Evolutionary conservation across 2,113 vertebrate species (phyloP).

Genomic region (Lepus europaeus): DNA sequence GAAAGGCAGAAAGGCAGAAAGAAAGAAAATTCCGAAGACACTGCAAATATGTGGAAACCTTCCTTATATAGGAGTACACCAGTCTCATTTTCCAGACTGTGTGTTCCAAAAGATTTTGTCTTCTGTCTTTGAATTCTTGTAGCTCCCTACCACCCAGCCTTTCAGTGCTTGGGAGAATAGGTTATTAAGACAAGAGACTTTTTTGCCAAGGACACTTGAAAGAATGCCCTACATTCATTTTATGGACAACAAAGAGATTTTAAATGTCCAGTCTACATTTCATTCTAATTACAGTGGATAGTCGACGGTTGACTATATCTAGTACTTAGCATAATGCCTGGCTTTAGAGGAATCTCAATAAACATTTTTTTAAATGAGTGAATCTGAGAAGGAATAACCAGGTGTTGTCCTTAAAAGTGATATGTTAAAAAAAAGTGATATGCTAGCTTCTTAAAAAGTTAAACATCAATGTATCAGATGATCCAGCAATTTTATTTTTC

Average conservation of each 20-base stretch:
- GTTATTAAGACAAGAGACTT: not conserved
- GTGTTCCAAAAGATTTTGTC: not conserved
- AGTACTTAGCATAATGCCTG: not conserved
- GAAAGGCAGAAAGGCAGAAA: too few relatives aligned
- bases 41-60: not conserved
- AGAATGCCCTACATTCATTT: not conserved
- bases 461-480: conserved; percentile 5
- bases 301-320: conserved; percentile 1
- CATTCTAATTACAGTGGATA: not conserved
- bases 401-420: conserved; percentile 3
- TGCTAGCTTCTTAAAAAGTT: conserved; percentile 12
- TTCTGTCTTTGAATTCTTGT: not conserved
- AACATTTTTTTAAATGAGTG: conserved; percentile 1
- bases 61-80: not conserved
- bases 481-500: not conserved
- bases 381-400: conserved; percentile 22
- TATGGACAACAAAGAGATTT: conserved; percentile 29
- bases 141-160: not conserved
- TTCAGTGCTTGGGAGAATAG: not conserved
- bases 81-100: not conserved
- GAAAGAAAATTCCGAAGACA: not conserved
- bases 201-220: not conserved
- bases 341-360: not conserved
- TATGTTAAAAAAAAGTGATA: not conserved
- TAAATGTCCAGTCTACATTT: conserved; percentile 56